phyloP scores from a whole-genome alignment of 2,113 vertebrate species.

The Xiphophorus hellerii region DNA sequence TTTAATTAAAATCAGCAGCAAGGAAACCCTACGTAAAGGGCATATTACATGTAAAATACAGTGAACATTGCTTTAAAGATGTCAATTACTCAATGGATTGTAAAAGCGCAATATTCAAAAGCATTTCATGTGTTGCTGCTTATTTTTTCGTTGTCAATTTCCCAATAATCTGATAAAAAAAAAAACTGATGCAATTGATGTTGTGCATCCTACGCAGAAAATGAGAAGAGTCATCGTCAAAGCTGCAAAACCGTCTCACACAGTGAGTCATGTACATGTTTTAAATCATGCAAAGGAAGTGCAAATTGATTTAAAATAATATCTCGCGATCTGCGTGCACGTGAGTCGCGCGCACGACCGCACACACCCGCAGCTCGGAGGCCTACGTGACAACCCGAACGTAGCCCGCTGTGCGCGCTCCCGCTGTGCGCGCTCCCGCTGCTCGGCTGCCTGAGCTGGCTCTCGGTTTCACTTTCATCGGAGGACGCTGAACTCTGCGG shows the following conservation, averaged over 20 bases:
- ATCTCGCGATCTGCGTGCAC: background rate
- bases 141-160: background rate
- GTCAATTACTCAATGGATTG: background rate
- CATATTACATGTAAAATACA: background rate
- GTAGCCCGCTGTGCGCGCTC: slow-evolving; percentile 67
- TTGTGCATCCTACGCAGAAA: no score
- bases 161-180: background rate
- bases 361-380: slow-evolving; percentile 18
- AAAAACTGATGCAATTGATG: no score
- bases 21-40: background rate
- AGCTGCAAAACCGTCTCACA: no score
- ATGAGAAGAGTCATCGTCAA: no score
- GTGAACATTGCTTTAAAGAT: background rate
- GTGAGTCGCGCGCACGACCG: background rate
- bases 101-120: background rate
- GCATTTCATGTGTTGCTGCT: background rate
- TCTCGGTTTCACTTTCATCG: slow-evolving; percentile 44
- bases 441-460: background rate
- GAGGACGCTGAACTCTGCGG: background rate
- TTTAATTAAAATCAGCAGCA: background rate
- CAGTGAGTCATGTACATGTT: no score
- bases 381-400: slow-evolving; percentile 83
- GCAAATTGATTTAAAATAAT: no score
- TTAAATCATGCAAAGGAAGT: no score
- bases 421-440: slow-evolving; percentile 54